A percentile compares a stretch with the other conserved stretches of the same genome.
Evolutionary conservation across 1,140 invertebrate genomes (phyloP).

Genomic region (Papilio polytes): DNA sequence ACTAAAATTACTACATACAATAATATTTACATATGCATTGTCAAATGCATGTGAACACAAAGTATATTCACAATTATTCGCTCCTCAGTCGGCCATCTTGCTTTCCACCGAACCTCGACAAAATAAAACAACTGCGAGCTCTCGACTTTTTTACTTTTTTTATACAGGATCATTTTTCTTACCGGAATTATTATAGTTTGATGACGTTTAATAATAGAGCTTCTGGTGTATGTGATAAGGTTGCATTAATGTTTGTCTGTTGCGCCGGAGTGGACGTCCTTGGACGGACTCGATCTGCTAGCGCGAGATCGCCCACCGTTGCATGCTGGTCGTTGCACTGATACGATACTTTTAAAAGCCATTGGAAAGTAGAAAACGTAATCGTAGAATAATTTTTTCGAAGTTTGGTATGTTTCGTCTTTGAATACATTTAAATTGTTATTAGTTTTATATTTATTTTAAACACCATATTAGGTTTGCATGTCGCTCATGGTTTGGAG

Average conservation of each 20-base stretch:
- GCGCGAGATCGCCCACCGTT: slow-evolving; percentile 77
- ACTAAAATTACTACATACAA: background rate
- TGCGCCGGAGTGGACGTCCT: slow-evolving; percentile 76
- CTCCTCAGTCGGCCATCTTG: slow-evolving; percentile 77
- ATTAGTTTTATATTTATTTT: slow-evolving; percentile 9
- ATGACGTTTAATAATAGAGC: slow-evolving; percentile 50
- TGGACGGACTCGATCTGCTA: slow-evolving; percentile 83
- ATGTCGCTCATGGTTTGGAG: background rate
- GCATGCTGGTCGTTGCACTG: slow-evolving; percentile 80
- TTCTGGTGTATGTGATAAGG: slow-evolving; percentile 52
- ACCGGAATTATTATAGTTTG: slow-evolving; percentile 62
- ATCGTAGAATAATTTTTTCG: slow-evolving; percentile 54
- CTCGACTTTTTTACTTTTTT: slow-evolving; percentile 76
- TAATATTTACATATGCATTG: background rate
- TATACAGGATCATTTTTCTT: slow-evolving; percentile 84
- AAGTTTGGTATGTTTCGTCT: background rate
- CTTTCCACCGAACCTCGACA: slow-evolving; percentile 67
- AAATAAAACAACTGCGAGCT: slow-evolving; percentile 80
- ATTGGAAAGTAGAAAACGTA: slow-evolving; percentile 81
- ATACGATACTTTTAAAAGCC: slow-evolving; percentile 78
- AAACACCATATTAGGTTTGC: background rate
- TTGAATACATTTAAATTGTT: slow-evolving; percentile 3
- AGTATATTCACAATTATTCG: slow-evolving; percentile 69
- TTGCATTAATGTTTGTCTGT: slow-evolving; percentile 48
- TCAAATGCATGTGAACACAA: slow-evolving; percentile 4